Percentiles rank a stretch among this genome's conserved stretches.
These are phyloP conservation scores for Anas platyrhynchos DNA, from an alignment of 2,113 vertebrate genomes.

Conservation along the genomic window DNA sequence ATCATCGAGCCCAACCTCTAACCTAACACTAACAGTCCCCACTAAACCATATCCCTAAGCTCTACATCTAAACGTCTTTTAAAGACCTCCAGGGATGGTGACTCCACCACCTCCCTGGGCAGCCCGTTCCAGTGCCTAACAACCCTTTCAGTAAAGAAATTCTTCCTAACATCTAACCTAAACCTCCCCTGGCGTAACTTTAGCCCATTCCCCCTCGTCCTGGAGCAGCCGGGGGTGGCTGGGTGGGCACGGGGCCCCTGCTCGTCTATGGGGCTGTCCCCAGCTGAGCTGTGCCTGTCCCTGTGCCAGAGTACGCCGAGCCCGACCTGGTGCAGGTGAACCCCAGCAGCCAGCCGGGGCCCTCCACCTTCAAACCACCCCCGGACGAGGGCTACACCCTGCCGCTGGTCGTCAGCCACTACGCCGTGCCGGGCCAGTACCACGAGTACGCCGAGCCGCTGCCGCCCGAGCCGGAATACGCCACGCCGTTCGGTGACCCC, in stretches of 20 bases:
- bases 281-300: neutral
- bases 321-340: conserved; percentile 69
- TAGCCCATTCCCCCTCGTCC: too few species aligned
- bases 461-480: conserved; percentile 84
- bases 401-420: conserved; percentile 80
- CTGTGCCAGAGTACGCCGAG: conserved; percentile 81
- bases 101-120: too few species aligned
- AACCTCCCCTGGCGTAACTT: too few species aligned
- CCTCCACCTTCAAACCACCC: conserved; percentile 83
- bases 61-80: too few species aligned
- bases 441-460: conserved; percentile 86
- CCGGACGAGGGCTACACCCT: conserved; percentile 80
- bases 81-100: too few species aligned
- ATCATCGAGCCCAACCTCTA: too few species aligned
- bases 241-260: too few species aligned
- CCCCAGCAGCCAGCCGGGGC: conserved; percentile 67
- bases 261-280: fast-evolving
- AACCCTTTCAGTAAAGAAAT: too few species aligned
- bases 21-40: too few species aligned
- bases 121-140: too few species aligned
- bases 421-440: conserved; percentile 77
- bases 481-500: conserved; percentile 80
- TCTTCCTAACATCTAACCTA: too few species aligned
- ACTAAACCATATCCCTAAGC: too few species aligned
- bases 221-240: neutral